Evolutionary conservation across 1,140 invertebrate species (phyloP), one percentile per base, ranked within the genome.

Genomic region (Potamilus streckersoni): DNA sequence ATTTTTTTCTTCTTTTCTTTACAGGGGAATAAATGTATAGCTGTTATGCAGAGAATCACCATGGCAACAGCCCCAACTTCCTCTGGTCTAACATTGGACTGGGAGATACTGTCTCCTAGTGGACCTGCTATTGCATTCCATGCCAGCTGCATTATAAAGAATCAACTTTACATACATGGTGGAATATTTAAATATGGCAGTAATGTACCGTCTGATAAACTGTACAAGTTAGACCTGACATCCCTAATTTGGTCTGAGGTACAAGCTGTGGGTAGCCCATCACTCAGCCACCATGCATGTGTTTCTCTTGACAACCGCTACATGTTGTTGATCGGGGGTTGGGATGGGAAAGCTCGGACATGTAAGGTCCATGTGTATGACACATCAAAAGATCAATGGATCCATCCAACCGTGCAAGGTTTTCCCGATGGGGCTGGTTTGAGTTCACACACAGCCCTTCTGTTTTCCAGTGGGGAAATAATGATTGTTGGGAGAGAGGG

Each of bases 241-340:
- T 76, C 79, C 1, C 55, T 23, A 20, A 65, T 71, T 27, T 85
- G 83, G 84, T 38, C 62, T 16, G 75, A 79, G 70, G 69, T 82
- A 17, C 12, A 59, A 31, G 57, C 69, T 57, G 15, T 76, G 27
- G 82, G 82, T 8, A 79, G 80, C n/a, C 88, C 88, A 8, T 38
- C 73, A 58, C 71, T 88, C 5, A 88, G 87, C 71, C 85, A 89
- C 62, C 88, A 89, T 74, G 78, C 84, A 15, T 82, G 79, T 66
- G 76, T 89, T 60, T 78, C 81, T 13, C 17, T 84, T 4, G 78
- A 83, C 11, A 76, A 88, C 62, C 77, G 84, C 4, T 87, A 86
- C 73, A 71, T 88, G 19, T 23, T 86, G 61, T 61, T 88, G n/a
- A 86, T 89, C 66, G 88, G 88, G 69, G 88, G 88, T 16, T 89